Evolutionary conservation across 1,140 invertebrate genomes (phyloP), one percentile per base, ranked within the genome.

Genomic region (Drosophila simulans): DNA sequence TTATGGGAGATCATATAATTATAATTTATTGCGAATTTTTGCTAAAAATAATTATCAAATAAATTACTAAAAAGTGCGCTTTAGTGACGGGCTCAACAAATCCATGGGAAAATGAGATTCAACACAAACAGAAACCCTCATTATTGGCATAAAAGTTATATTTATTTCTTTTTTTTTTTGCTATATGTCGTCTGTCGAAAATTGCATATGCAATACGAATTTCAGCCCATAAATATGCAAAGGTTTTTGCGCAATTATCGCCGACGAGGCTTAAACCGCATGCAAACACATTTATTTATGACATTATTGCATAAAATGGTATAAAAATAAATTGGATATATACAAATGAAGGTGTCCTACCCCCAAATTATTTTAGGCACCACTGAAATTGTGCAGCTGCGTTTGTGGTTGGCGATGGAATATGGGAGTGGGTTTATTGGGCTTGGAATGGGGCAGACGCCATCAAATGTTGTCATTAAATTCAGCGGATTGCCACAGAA

Each of bases 391-490:
- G 25, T 25, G 34, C 52, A 42, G 34, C 52, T n/a, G 43, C 27
- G 64, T 63, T 56, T 11, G 43, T 60, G 40, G 27, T 25, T 3
- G 4, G 20, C 8, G 0, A 17, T 17, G 17, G 17, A 20, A 34
- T 8, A 17, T 2, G 31, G 22, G 25, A 4, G 3, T 7, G 20
- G 20, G 20, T 20, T 15, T n/a, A 4, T 45, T 7, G n/a, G 15
- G 4, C 7, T 11, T 10, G 37, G 55, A 45, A 20, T 25, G 25
- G 37, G 51, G 46, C 54, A 55, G 70, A 54, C 45, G 45, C 48
- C 73, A 77, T 64, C 63, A 77, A 84, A 66, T 62, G 58, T 55
- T 75, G 62, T 82, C 83, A 86, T 88, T 86, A 75, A 88, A 82
- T 68, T 82, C 69, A 15, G 57, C 46, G 53, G 11, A 62, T 34